These are phyloP conservation scores for Baronia brevicornis DNA, from an alignment of 2,888 invertebrate species.

Conservation along the genomic window DNA sequence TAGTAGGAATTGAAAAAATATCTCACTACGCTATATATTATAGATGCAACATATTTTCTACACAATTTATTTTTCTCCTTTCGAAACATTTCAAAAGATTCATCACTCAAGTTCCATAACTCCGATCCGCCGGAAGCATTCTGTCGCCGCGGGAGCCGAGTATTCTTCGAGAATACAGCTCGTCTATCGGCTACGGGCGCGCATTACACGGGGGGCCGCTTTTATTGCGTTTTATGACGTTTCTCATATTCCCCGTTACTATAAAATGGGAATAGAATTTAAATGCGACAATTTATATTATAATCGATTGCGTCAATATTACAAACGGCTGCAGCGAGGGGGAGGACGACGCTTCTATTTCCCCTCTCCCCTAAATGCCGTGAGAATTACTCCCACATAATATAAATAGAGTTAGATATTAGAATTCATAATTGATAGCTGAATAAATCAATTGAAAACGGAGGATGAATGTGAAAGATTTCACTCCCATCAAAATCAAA, in stretches of 20 bases:
- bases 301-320: conserved; percentile 53
- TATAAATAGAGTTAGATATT: not conserved
- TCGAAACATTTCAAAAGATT: no score
- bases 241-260: conserved; percentile 47
- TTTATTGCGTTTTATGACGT: conserved; percentile 61
- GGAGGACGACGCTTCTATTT: conserved; percentile 16
- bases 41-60: no score
- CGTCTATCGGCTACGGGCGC: conserved; percentile 44
- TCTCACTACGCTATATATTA: no score
- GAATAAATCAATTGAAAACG: not conserved
- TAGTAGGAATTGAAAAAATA: no score
- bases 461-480: no score
- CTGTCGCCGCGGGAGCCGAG: conserved; percentile 34
- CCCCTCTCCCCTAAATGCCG: conserved; percentile 15
- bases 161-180: conserved; percentile 33
- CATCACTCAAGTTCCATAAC: not conserved
- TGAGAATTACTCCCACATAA: conserved; percentile 15
- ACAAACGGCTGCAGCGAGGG: conserved; percentile 24
- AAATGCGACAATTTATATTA: conserved; percentile 66
- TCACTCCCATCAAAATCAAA: no score
- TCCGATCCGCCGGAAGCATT: conserved; percentile 23
- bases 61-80: no score
- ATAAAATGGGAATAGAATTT: conserved; percentile 42
- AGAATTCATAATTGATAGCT: not conserved
- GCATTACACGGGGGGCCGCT: conserved; percentile 50